Percentiles rank a stretch among this genome's conserved stretches.
Evolutionary conservation across 2,888 invertebrate genomes (phyloP).

Genomic region (Trissolcus japonicus): DNA sequence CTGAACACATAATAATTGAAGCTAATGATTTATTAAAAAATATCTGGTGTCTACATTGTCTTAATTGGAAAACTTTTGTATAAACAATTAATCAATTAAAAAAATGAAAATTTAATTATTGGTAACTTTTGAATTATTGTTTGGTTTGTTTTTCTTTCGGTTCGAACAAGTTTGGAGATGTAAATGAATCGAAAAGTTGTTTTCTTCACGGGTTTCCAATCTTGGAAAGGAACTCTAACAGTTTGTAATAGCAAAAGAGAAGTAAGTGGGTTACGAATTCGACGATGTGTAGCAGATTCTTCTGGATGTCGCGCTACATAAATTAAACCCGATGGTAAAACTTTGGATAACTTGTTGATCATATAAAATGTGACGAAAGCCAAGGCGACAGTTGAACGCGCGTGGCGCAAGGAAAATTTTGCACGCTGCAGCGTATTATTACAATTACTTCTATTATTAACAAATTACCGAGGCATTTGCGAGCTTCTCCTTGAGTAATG

Average conservation of each 20-base stretch:
- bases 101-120: neutral
- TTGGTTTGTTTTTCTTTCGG: neutral
- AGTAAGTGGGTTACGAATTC: slow-evolving; percentile 26
- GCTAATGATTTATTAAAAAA: too few species aligned
- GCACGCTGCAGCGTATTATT: slow-evolving; percentile 39
- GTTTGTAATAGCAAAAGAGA: slow-evolving; percentile 10
- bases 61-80: too few species aligned
- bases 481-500: slow-evolving; percentile 30
- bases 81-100: too few species aligned
- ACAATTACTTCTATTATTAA: slow-evolving; percentile 57
- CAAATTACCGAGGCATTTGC: slow-evolving; percentile 47
- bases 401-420: slow-evolving; percentile 1
- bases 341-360: slow-evolving; percentile 49
- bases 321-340: slow-evolving; percentile 35
- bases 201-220: slow-evolving; percentile 12
- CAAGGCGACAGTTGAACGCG: slow-evolving; percentile 5
- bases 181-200: too few species aligned
- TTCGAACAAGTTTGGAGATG: neutral
- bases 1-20: neutral
- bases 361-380: slow-evolving; percentile 41
- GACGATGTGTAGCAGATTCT: slow-evolving; percentile 35
- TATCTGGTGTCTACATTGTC: too few species aligned
- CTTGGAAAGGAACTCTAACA: neutral
- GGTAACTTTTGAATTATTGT: neutral
- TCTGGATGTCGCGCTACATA: slow-evolving; percentile 23